Evolutionary conservation across 2,888 invertebrate genomes (phyloP).

Genomic region (Pseudanteris insignis): DNA sequence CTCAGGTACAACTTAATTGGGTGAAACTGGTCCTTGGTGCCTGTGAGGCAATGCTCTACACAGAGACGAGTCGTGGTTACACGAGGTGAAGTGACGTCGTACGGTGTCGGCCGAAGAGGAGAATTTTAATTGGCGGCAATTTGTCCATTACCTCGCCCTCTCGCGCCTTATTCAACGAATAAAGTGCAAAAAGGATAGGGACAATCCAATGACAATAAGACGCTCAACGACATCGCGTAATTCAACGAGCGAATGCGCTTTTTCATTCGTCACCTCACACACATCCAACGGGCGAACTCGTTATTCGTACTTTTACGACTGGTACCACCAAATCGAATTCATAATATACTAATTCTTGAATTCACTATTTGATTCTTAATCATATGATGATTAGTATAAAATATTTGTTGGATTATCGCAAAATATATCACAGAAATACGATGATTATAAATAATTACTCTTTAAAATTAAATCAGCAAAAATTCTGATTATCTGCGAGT

Average conservation of each 20-base stretch:
- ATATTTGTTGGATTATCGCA: too few relatives aligned
- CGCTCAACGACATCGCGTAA: constrained; percentile 2
- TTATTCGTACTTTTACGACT: too few relatives aligned
- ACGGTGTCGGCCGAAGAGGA: constrained; percentile 37
- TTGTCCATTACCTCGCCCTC: constrained; percentile 47
- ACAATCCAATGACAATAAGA: not conserved
- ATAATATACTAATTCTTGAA: too few relatives aligned
- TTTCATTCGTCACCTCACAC: too few relatives aligned
- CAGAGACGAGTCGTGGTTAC: constrained; percentile 33
- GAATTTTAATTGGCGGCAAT: constrained; percentile 56
- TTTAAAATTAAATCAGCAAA: too few relatives aligned
- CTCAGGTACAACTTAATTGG: constrained; percentile 63
- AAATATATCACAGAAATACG: too few relatives aligned
- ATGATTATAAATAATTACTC: too few relatives aligned
- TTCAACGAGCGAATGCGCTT: not conserved
- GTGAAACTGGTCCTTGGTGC: constrained; percentile 56
- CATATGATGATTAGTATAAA: too few relatives aligned
- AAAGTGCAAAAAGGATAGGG: constrained; percentile 7
- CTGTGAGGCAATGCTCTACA: constrained; percentile 40
- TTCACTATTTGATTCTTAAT: too few relatives aligned
- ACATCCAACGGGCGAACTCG: too few relatives aligned
- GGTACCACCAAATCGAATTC: too few relatives aligned
- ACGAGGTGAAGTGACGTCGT: constrained; percentile 36
- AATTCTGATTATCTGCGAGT: too few relatives aligned
- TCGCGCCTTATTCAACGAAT: constrained; percentile 38